Evolutionary conservation across 2,888 invertebrate species (phyloP).

Genomic region (Meghimatium bilineatum): DNA sequence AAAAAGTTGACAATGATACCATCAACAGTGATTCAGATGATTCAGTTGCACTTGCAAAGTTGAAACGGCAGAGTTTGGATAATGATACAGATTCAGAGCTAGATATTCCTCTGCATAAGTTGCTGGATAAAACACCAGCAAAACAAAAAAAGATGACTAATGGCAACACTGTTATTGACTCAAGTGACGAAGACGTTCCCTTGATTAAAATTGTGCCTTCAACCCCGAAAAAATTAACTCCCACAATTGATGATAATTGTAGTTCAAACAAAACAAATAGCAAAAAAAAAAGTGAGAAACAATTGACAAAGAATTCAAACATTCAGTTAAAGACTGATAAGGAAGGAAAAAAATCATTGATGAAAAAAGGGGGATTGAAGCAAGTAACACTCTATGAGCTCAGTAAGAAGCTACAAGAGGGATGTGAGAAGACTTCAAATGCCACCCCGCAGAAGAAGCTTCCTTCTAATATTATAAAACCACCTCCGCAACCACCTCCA

Average conservation of each 20-base stretch:
- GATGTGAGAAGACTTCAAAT: not conserved
- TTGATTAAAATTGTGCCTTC: slow-evolving; percentile 47
- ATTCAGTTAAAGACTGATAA: slow-evolving; percentile 49
- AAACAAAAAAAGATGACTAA: slow-evolving; percentile 54
- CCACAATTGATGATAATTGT: slow-evolving; percentile 29
- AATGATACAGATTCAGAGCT: slow-evolving; percentile 55
- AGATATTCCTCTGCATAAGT: slow-evolving; percentile 62
- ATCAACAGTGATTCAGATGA: slow-evolving; percentile 53
- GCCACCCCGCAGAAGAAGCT: slow-evolving; percentile 48
- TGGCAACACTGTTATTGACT: not conserved
- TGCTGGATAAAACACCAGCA: slow-evolving; percentile 58
- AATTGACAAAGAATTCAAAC: slow-evolving; percentile 49
- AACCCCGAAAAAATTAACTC: slow-evolving; percentile 43
- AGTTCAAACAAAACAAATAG: slow-evolving; percentile 29
- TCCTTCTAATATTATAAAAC: slow-evolving; percentile 49
- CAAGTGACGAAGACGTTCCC: slow-evolving; percentile 50
- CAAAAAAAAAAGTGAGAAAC: slow-evolving; percentile 39
- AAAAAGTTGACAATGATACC: slow-evolving; percentile 39
- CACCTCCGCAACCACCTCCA: slow-evolving; percentile 59
- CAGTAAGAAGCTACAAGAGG: slow-evolving; percentile 33
- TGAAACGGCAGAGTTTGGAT: slow-evolving; percentile 51
- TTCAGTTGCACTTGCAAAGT: slow-evolving; percentile 55
- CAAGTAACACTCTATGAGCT: slow-evolving; percentile 46
- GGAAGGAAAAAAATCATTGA: slow-evolving; percentile 34
- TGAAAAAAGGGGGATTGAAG: slow-evolving; percentile 55